Conservation (phyloP, 2,888 invertebrate species). For the Steromphala cineraria region DNA sequence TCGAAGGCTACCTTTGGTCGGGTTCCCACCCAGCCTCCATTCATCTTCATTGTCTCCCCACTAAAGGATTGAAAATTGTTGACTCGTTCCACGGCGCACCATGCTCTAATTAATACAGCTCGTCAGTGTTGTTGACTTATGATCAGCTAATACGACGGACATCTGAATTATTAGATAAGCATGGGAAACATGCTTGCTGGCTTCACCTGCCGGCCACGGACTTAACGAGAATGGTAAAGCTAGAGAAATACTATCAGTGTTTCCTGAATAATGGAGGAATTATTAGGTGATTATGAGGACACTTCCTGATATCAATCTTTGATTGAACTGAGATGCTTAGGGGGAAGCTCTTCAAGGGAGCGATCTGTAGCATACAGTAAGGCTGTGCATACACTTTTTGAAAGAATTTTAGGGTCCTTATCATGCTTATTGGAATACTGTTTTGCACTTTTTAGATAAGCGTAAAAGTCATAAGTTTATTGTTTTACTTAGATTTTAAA, state of each 20-base stretch:
- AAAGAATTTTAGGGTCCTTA: too few species aligned
- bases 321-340: too few species aligned
- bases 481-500: too few species aligned
- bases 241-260: neutral
- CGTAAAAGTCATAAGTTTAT: too few species aligned
- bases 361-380: too few species aligned
- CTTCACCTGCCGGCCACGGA: neutral
- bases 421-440: too few species aligned
- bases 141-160: constrained; percentile 16
- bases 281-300: too few species aligned
- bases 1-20: constrained; percentile 1
- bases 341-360: too few species aligned
- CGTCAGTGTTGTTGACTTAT: neutral
- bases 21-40: constrained; percentile 3
- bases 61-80: neutral
- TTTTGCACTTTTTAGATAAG: too few species aligned
- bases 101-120: constrained; percentile 6
- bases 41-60: constrained; percentile 7
- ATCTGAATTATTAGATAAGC: constrained; percentile 6
- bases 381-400: too few species aligned
- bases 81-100: neutral
- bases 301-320: too few species aligned
- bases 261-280: too few species aligned
- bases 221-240: neutral
- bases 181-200: neutral